phyloP scores from a whole-genome alignment of 2,888 invertebrate genomes.

The Macrostomum cliftonense region DNA sequence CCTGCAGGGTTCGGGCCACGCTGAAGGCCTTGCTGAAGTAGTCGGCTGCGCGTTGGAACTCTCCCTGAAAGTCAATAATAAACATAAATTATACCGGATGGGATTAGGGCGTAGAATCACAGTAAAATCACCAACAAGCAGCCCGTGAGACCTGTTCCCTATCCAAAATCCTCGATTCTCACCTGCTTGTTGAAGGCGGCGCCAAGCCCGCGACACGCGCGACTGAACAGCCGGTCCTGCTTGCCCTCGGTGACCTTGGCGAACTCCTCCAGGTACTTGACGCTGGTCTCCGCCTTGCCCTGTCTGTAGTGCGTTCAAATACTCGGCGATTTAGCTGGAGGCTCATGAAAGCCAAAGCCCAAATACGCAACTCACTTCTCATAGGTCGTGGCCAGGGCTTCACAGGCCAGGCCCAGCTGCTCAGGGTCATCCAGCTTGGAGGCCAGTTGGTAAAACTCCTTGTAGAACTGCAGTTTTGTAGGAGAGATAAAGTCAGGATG shows the following conservation, averaged over 20 bases:
- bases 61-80: slow-evolving; percentile 26
- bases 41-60: slow-evolving; percentile 31
- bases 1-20: slow-evolving; percentile 27
- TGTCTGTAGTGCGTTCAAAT: too few relatives aligned
- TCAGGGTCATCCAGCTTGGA: slow-evolving; percentile 22
- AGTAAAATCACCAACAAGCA: background rate
- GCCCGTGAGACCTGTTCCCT: background rate
- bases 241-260: slow-evolving; percentile 31
- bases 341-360: too few relatives aligned
- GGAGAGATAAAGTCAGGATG: background rate
- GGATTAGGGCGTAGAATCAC: background rate
- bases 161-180: slow-evolving; percentile 9
- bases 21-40: slow-evolving; percentile 36
- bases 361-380: slow-evolving; percentile 24
- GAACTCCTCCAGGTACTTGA: slow-evolving; percentile 30
- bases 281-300: slow-evolving; percentile 24
- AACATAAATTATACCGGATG: background rate
- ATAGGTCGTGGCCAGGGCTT: slow-evolving; percentile 33
- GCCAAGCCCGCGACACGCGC: slow-evolving; percentile 33
- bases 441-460: slow-evolving; percentile 24
- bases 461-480: slow-evolving; percentile 6
- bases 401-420: slow-evolving; percentile 31
- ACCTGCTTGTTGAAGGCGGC: slow-evolving; percentile 32
- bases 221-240: slow-evolving; percentile 28
- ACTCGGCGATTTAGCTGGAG: too few relatives aligned